These are phyloP conservation scores for Leucophora obtusa DNA, from an alignment of 2,888 invertebrate genomes.

Conservation along the genomic window DNA sequence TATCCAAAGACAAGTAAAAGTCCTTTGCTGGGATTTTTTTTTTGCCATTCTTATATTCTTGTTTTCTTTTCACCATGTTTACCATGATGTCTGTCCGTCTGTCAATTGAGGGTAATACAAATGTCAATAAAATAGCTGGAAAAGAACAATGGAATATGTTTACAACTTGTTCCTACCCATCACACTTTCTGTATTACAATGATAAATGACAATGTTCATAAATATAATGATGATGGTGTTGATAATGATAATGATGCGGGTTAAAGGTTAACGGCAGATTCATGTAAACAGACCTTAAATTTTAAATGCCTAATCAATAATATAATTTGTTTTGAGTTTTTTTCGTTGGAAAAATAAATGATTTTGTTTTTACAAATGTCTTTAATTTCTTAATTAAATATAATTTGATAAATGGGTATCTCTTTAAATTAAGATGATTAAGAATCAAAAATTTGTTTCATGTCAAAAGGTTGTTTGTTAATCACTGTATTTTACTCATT, in stretches of 20 bases:
- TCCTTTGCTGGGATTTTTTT: constrained; percentile 44
- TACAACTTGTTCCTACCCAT: constrained; percentile 34
- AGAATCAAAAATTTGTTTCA: too few relatives aligned
- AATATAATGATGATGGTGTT: constrained; percentile 13
- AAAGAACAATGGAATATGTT: constrained; percentile 36
- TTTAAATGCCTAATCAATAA: background rate
- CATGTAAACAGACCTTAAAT: constrained; percentile 11
- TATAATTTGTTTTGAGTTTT: too few relatives aligned
- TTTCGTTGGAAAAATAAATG: too few relatives aligned
- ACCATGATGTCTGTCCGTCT: constrained; percentile 1
- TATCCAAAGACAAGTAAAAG: constrained; percentile 29
- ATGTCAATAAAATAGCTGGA: constrained; percentile 51
- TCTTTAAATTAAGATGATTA: too few relatives aligned
- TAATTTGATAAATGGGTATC: too few relatives aligned
- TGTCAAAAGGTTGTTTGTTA: too few relatives aligned
- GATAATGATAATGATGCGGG: constrained; percentile 35
- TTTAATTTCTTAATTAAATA: too few relatives aligned
- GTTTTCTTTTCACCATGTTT: constrained; percentile 7
- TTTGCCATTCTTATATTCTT: background rate
- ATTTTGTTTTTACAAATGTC: too few relatives aligned
- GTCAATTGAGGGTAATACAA: constrained; percentile 49
- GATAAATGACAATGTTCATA: constrained; percentile 55
- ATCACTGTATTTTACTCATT: too few relatives aligned
- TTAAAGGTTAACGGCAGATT: constrained; percentile 36
- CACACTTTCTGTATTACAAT: constrained; percentile 12